These are phyloP conservation scores for Chascanopsetta lugubris DNA, from an alignment of 2,113 vertebrate species.

Conservation along the genomic window DNA sequence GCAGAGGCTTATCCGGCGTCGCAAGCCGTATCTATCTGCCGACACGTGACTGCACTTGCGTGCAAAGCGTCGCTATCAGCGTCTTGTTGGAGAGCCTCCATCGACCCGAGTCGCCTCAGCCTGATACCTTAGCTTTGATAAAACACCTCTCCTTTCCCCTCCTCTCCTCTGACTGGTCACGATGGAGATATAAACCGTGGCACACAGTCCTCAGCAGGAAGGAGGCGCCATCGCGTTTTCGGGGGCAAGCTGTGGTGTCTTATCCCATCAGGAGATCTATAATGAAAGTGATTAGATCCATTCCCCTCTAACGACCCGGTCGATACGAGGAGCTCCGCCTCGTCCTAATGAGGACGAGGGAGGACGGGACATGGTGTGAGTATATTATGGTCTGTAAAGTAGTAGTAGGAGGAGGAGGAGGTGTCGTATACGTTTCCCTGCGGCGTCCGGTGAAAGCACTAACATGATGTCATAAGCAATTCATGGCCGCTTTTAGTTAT, in stretches of 20 bases:
- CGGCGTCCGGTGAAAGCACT: constrained; percentile 39
- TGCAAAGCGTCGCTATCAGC: constrained; percentile 53
- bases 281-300: constrained; percentile 45
- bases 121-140: constrained; percentile 45
- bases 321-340: constrained; percentile 30
- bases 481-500: constrained; percentile 57
- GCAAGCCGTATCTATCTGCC: constrained; percentile 18
- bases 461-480: constrained; percentile 68
- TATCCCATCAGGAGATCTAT: constrained; percentile 56
- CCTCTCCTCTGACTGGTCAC: constrained; percentile 32
- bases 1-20: not conserved
- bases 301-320: constrained; percentile 62
- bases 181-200: constrained; percentile 39
- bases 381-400: constrained; percentile 22
- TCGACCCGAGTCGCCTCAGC: constrained; percentile 46
- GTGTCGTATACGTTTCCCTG: constrained; percentile 49
- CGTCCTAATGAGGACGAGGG: constrained; percentile 51
- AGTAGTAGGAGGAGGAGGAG: constrained; percentile 25
- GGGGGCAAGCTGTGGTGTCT: constrained; percentile 24
- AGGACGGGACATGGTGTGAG: constrained; percentile 16
- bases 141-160: constrained; percentile 1
- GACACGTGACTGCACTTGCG: constrained; percentile 18
- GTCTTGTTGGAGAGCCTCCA: constrained; percentile 35
- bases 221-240: constrained; percentile 44
- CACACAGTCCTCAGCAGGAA: constrained; percentile 9